A percentile compares a stretch with the other conserved stretches of the same genome.
Evolutionary conservation across 2,888 invertebrate genomes (phyloP).

Genomic region (Brenthis ino): DNA sequence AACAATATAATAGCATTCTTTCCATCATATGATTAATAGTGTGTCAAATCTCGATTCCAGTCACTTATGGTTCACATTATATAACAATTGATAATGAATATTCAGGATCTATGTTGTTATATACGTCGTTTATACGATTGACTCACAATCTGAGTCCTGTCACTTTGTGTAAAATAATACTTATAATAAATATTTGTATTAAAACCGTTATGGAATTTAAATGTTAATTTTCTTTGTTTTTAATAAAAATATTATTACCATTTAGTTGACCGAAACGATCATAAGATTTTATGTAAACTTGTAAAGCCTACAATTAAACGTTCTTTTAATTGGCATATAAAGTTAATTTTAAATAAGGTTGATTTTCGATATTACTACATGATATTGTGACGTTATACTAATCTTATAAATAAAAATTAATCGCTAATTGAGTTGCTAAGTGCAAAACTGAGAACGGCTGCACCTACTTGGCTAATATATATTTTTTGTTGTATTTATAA

Average conservation of each 20-base stretch:
- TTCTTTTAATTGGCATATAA: too few relatives aligned
- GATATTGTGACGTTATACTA: too few relatives aligned
- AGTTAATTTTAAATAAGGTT: too few relatives aligned
- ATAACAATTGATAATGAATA: conserved; percentile 40
- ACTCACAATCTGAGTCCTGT: conserved; percentile 23
- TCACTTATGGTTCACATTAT: conserved; percentile 26
- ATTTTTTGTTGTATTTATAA: too few relatives aligned
- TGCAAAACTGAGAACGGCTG: too few relatives aligned
- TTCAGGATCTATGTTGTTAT: conserved; percentile 39
- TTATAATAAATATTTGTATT: conserved; percentile 2
- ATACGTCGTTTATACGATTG: conserved; percentile 25
- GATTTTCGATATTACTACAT: too few relatives aligned
- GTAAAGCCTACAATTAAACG: too few relatives aligned
- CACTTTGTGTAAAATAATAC: conserved; percentile 8
- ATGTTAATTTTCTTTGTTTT: conserved; percentile 4
- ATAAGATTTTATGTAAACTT: too few relatives aligned
- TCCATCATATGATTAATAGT: conserved; percentile 7
- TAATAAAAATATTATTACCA: background rate
- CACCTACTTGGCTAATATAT: too few relatives aligned
- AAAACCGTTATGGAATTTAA: background rate
- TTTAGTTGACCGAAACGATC: too few relatives aligned
- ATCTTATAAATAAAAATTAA: too few relatives aligned
- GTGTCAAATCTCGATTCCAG: conserved; percentile 15
- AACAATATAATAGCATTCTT: background rate
- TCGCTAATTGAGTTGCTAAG: too few relatives aligned